phyloP scores from a whole-genome alignment of 2,113 vertebrate species.

The Scytalopus superciliaris region DNA sequence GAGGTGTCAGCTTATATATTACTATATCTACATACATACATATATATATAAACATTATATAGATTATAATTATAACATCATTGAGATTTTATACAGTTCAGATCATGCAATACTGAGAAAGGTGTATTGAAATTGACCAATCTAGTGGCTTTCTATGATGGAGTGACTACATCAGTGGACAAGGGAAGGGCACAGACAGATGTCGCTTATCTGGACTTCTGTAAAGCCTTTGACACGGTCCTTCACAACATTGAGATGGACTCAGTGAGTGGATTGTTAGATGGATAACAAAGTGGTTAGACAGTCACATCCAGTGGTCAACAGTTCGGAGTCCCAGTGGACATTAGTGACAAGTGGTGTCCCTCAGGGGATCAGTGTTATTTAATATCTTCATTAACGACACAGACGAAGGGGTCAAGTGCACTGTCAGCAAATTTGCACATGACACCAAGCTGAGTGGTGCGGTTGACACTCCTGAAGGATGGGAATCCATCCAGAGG shows the following conservation, averaged over 20 bases:
- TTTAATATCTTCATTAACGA: neutral
- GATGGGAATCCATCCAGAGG: neutral
- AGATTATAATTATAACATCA: neutral
- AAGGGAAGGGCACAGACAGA: neutral
- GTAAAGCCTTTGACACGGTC: neutral
- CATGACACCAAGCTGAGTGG: neutral
- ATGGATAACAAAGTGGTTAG: neutral
- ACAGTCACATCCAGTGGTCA: neutral
- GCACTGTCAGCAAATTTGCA: neutral
- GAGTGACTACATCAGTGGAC: neutral
- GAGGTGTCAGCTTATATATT: neutral
- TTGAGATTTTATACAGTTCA: neutral
- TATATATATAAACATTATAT: neutral
- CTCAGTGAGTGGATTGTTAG: neutral
- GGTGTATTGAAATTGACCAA: neutral
- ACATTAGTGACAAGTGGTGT: neutral
- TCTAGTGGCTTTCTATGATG: neutral
- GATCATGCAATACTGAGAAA: neutral
- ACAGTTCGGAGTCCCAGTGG: neutral
- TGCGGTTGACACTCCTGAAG: neutral
- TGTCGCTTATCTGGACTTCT: neutral
- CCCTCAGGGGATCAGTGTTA: neutral
- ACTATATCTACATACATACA: neutral
- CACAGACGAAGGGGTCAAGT: fast-evolving
- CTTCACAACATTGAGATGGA: neutral